phyloP scores from a whole-genome alignment of 2,113 vertebrate species.

The Anseranas semipalmata region DNA sequence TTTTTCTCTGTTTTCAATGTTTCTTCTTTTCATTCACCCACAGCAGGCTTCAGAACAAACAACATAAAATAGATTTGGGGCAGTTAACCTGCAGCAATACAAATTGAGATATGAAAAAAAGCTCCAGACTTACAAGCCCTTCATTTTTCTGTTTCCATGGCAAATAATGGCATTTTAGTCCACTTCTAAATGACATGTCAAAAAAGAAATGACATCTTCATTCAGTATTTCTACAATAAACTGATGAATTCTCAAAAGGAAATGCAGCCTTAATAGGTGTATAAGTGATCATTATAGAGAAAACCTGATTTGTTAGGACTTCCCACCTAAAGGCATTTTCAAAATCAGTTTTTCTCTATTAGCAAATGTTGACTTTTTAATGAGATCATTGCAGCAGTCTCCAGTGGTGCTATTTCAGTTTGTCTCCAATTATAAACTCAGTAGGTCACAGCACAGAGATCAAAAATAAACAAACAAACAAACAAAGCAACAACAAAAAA shows the following conservation, averaged over 20 bases:
- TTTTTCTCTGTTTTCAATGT: neutral
- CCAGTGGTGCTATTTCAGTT: neutral
- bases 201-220: neutral
- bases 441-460: neutral
- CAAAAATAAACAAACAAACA: neutral
- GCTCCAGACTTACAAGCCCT: neutral
- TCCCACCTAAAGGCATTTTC: neutral
- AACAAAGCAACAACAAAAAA: neutral
- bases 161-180: neutral
- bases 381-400: neutral
- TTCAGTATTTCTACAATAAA: neutral
- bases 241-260: neutral
- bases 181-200: neutral
- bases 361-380: conserved; percentile 1
- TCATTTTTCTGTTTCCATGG: neutral
- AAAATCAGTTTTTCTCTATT: neutral
- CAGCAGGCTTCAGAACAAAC: neutral
- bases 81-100: neutral
- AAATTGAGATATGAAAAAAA: neutral
- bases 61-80: neutral
- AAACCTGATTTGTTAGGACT: neutral
- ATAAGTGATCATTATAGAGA: neutral
- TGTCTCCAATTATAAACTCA: conserved; percentile 16
- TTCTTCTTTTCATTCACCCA: neutral
- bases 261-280: neutral